These are phyloP conservation scores for Melanotaenia trifasciata DNA, from an alignment of 2,797 vertebrate species.

Conservation along the genomic window DNA sequence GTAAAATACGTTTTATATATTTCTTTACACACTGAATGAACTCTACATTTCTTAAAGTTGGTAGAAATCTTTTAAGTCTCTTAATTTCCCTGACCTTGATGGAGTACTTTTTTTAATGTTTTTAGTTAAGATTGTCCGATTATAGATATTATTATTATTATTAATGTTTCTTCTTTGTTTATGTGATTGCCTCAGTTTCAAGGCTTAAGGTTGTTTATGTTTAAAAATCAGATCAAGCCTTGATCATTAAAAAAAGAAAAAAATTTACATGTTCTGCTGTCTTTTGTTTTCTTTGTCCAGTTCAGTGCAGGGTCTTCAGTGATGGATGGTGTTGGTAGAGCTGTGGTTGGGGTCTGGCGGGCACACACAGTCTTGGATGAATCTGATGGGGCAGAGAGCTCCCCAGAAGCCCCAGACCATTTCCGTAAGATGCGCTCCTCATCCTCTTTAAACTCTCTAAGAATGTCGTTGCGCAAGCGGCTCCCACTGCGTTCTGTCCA, in stretches of 20 bases:
- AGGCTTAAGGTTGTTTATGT: neutral
- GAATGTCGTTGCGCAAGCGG: constrained; percentile 88
- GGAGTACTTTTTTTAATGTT: neutral
- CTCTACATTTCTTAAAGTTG: neutral
- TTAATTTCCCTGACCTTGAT: no score
- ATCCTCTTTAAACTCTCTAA: constrained; percentile 84
- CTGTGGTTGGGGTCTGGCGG: constrained; percentile 81
- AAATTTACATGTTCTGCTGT: neutral
- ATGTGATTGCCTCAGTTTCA: neutral
- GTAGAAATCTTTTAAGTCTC: neutral
- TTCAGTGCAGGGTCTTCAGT: constrained; percentile 69
- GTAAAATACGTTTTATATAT: neutral
- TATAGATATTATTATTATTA: neutral
- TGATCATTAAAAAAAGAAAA: neutral
- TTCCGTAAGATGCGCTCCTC: constrained; percentile 82
- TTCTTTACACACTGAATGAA: neutral
- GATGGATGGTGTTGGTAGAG: constrained; percentile 80
- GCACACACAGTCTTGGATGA: constrained; percentile 86
- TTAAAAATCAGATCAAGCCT: neutral
- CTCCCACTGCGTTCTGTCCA: constrained; percentile 87
- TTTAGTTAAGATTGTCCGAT: neutral
- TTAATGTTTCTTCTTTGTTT: neutral
- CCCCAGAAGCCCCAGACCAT: constrained; percentile 77
- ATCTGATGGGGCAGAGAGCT: constrained; percentile 80
- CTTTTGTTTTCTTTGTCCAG: neutral